Percentiles rank a stretch among this genome's conserved stretches.
Conservation (phyloP, 2,888 invertebrate species). For the Hirtodrosophila confusa region DNA sequence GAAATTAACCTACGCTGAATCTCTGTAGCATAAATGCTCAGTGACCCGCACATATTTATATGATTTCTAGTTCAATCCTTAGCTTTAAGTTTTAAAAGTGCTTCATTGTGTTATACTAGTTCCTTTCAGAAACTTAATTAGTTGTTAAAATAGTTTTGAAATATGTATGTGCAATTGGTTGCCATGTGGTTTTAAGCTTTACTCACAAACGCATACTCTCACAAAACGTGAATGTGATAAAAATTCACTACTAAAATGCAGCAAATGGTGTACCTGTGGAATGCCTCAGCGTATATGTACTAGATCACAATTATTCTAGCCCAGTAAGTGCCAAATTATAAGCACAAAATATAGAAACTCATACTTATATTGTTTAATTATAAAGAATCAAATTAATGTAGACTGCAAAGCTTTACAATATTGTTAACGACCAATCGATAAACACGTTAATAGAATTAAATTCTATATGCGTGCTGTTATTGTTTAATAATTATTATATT, state of each 20-base stretch:
- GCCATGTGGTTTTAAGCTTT: constrained; percentile 62
- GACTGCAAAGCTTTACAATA: background rate
- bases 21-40: constrained; percentile 35
- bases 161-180: constrained; percentile 27
- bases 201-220: constrained; percentile 19
- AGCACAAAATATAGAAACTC: constrained; percentile 19
- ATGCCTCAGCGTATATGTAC: constrained; percentile 8
- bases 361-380: background rate
- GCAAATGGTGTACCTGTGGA: constrained; percentile 6
- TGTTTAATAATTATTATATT: constrained; percentile 3
- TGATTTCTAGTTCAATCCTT: constrained; percentile 24
- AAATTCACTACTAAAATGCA: constrained; percentile 11
- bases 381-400: background rate
- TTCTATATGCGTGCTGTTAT: constrained; percentile 5
- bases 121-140: constrained; percentile 64
- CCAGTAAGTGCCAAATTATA: constrained; percentile 42
- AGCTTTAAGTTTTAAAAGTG: constrained; percentile 28
- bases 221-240: constrained; percentile 24
- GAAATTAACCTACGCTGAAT: constrained; percentile 3
- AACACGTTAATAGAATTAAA: background rate
- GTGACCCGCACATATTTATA: constrained; percentile 17
- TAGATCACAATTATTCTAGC: constrained; percentile 12
- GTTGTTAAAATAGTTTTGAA: constrained; percentile 19
- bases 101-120: constrained; percentile 63
- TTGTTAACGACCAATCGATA: background rate